phyloP scores from a whole-genome alignment of 2,113 vertebrate genomes.

The Echinops telfairi region DNA sequence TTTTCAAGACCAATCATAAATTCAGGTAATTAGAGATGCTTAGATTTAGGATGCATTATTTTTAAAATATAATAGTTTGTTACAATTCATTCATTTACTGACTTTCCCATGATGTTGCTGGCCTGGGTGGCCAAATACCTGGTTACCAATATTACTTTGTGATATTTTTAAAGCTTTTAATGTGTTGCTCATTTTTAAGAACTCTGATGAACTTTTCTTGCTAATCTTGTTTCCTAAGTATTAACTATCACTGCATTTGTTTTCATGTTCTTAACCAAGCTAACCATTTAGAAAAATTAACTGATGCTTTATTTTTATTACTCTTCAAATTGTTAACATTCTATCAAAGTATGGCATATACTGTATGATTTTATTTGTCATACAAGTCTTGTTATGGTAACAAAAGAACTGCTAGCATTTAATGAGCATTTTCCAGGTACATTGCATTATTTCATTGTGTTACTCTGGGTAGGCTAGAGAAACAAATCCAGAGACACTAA shows the following conservation, averaged over 20 bases:
- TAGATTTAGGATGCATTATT: background rate
- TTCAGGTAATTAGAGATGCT: background rate
- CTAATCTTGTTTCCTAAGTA: background rate
- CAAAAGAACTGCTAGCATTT: background rate
- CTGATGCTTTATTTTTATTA: background rate
- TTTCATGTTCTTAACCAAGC: conserved; percentile 2
- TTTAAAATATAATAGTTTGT: background rate
- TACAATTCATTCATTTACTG: background rate
- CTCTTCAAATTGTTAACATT: conserved; percentile 7
- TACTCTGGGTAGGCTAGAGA: no score
- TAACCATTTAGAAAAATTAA: conserved; percentile 11
- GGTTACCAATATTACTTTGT: background rate
- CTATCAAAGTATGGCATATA: background rate
- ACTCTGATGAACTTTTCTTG: background rate
- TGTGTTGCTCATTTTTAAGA: background rate
- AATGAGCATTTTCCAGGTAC: background rate
- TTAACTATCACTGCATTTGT: background rate
- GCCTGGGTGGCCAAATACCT: background rate
- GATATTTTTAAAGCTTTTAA: background rate
- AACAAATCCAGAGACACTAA: no score
- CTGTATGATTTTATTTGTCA: background rate
- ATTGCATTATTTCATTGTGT: no score
- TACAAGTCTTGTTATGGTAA: background rate
- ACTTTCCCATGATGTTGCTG: background rate
- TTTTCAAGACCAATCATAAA: conserved; percentile 58